These are phyloP conservation scores for Oncorhynchus nerka DNA, from an alignment of 2,113 vertebrate genomes.

Conservation along the genomic window DNA sequence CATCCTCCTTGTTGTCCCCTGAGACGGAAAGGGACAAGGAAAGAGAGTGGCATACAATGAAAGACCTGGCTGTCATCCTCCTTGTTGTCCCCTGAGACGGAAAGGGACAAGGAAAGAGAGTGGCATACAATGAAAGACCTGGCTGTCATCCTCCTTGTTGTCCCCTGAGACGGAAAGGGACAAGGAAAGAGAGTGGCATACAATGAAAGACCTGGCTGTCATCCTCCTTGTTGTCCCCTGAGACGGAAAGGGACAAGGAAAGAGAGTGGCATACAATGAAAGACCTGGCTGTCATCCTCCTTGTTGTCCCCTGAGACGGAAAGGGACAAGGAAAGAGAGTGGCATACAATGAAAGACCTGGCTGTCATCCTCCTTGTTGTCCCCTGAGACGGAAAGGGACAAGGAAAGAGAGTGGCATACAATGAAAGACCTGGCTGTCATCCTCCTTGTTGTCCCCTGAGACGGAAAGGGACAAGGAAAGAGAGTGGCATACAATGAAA, in stretches of 20 bases:
- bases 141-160: conserved; percentile 95
- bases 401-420: too few relatives aligned
- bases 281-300: conserved; percentile 82
- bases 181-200: too few relatives aligned
- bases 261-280: too few relatives aligned
- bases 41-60: too few relatives aligned
- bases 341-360: conserved; percentile 70
- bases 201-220: conserved; percentile 96
- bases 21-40: conserved; percentile 7
- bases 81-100: conserved; percentile 85
- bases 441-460: conserved; percentile 94
- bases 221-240: conserved; percentile 94
- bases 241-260: conserved; percentile 5
- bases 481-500: conserved; percentile 77
- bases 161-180: conserved; percentile 72
- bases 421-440: conserved; percentile 79
- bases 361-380: conserved; percentile 95
- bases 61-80: conserved; percentile 81
- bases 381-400: conserved; percentile 67
- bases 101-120: not conserved
- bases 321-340: not conserved
- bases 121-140: conserved; percentile 51
- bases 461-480: conserved; percentile 3
- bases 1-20: conserved; percentile 96
- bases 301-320: conserved; percentile 84